These are phyloP conservation scores for Mamestra brassicae DNA, from an alignment of 2,888 invertebrate species.

Conservation along the genomic window DNA sequence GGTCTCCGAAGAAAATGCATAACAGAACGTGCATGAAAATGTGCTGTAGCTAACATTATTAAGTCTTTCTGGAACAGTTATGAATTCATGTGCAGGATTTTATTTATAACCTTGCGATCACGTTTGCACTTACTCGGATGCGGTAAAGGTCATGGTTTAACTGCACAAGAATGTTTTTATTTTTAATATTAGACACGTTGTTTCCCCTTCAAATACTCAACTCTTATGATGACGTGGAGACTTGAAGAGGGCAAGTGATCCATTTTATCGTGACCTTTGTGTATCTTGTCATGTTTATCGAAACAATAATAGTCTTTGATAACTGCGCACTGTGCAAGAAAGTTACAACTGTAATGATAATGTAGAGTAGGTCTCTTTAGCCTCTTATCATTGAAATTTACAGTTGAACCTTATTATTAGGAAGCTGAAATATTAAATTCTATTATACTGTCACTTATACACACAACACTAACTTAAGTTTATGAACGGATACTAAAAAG, in stretches of 20 bases:
- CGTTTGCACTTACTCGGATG: conserved; percentile 21
- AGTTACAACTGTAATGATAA: conserved; percentile 1
- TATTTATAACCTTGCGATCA: conserved; percentile 32
- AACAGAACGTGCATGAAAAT: conserved; percentile 38
- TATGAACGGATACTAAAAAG: conserved; percentile 7
- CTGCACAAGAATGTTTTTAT: neutral
- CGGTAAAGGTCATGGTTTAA: conserved; percentile 32
- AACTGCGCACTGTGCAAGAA: conserved; percentile 6
- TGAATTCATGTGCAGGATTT: conserved; percentile 24
- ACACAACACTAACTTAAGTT: neutral
- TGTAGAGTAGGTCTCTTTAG: neutral
- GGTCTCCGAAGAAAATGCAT: conserved; percentile 20
- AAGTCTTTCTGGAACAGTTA: conserved; percentile 36
- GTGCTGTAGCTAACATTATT: conserved; percentile 14
- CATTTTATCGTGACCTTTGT: conserved; percentile 8
- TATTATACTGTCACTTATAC: neutral
- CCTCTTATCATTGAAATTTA: neutral
- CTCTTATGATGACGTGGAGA: neutral
- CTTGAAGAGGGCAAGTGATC: neutral
- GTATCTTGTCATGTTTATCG: conserved; percentile 6
- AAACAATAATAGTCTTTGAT: neutral
- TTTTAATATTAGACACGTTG: neutral
- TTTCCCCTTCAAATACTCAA: conserved; percentile 9
- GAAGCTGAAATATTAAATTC: conserved; percentile 14
- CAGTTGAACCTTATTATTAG: neutral